Percentiles rank a stretch among this genome's conserved stretches.
These are phyloP conservation scores for Lacerta agilis DNA, from an alignment of 2,797 vertebrate species.

Conservation along the genomic window DNA sequence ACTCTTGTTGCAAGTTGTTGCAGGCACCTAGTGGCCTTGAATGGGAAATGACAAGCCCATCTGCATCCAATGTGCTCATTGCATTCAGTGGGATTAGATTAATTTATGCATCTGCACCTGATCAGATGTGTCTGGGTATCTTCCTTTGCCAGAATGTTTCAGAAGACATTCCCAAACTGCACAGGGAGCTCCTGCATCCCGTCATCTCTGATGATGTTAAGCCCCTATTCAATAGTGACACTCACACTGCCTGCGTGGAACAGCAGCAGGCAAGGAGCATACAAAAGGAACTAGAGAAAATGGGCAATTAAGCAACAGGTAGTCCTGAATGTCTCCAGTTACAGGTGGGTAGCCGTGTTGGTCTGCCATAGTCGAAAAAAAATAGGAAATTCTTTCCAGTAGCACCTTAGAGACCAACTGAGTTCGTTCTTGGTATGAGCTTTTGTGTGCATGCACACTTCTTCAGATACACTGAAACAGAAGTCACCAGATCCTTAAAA, in stretches of 20 bases:
- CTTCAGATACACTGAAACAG: too few relatives aligned
- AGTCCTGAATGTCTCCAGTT: background rate
- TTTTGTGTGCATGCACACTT: too few relatives aligned
- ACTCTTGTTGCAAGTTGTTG: background rate
- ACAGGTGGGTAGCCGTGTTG: too few relatives aligned
- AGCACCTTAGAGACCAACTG: too few relatives aligned
- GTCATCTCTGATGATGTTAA: background rate
- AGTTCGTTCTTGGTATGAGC: too few relatives aligned
- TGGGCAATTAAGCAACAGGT: background rate
- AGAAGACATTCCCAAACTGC: background rate
- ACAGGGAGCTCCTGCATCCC: background rate
- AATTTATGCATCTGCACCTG: background rate
- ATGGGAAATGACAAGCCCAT: background rate
- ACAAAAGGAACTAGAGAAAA: background rate
- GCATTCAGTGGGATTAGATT: background rate
- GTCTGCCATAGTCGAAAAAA: too few relatives aligned
- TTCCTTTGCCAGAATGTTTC: background rate
- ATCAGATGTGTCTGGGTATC: background rate
- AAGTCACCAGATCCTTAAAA: too few relatives aligned
- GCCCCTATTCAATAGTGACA: background rate
- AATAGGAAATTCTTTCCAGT: too few relatives aligned
- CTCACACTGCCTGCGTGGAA: background rate
- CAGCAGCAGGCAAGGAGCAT: background rate
- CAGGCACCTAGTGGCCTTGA: background rate
- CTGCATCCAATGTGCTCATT: background rate